Evolutionary conservation across 2,113 vertebrate species (phyloP), one percentile per base, ranked within the genome.

Genomic region (Mellivora capensis): DNA sequence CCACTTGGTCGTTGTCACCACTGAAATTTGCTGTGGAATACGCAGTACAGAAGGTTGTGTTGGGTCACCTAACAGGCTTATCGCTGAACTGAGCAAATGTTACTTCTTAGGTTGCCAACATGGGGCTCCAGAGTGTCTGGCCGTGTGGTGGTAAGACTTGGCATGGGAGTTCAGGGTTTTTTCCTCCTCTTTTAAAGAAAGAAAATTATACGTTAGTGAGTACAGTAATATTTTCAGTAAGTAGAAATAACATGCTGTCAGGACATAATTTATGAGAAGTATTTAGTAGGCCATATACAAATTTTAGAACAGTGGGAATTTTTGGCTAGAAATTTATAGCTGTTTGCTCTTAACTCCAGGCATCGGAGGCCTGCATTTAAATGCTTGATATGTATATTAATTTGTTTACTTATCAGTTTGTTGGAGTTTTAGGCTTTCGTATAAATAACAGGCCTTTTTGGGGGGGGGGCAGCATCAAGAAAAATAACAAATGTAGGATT

Each of bases 261-360:
- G 94, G 96, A 98, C 96, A 95, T 98, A 98, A 98, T 98, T 98
- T 98, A 97, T 98, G 96, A 98, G 97, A 98, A 93, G 92, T 97
- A 87, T 98, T 94, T 98, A 94, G 93, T 98, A 97, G 98, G 89
- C 88, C 87, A 81, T 97, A 92, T 92, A 98, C 88, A 98, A 97
- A 98, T 98, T 98, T 98, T 97, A 97, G 93, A 95, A 94, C 95
- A 86, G 98, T 94, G 85, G 61, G 97, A 94, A 96, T 95, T 98
- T 97, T 98, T 98, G 98, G 96, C 93, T 97, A 97, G 95, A 96
- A 95, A 96, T 96, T 96, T 89, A 95, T 82, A 87, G 89, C 81
- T 97, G 57, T 97, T 98, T 98, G 97, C 37, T 87, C 20, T 95
- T 96, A 57, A 67, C 31, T 4, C 5, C 69, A 89, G 77, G 34